Evolutionary conservation across 2,888 invertebrate genomes (phyloP).

Genomic region (Pediacus dermestoides): DNA sequence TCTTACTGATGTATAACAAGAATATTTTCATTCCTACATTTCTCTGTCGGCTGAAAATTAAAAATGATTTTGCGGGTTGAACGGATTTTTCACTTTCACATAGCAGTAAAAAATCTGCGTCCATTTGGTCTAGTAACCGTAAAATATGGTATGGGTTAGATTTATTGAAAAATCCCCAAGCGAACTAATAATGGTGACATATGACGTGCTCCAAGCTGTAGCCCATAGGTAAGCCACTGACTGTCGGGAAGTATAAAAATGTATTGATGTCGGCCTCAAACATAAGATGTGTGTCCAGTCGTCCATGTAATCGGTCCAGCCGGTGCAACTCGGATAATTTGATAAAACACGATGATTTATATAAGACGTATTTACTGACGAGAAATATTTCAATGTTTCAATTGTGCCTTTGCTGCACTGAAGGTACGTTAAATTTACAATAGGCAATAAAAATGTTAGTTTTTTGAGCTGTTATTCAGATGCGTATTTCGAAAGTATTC

Average conservation of each 20-base stretch:
- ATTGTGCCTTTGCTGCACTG: too few species aligned
- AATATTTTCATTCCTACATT: too few species aligned
- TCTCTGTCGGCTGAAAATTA: too few species aligned
- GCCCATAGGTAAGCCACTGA: slow-evolving; percentile 6
- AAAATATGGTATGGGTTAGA: slow-evolving; percentile 35
- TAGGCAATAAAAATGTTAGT: too few species aligned
- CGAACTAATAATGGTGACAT: slow-evolving; percentile 37
- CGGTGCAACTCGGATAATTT: slow-evolving; percentile 37
- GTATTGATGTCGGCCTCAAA: slow-evolving; percentile 24
- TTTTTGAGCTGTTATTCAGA: too few species aligned
- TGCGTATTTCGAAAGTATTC: too few species aligned
- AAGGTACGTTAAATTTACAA: too few species aligned
- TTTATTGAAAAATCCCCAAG: slow-evolving; percentile 36
- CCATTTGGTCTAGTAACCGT: slow-evolving; percentile 32
- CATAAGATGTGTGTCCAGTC: slow-evolving; percentile 28
- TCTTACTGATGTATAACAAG: too few species aligned
- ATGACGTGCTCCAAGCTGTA: slow-evolving; percentile 23
- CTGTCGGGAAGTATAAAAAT: slow-evolving; percentile 23
- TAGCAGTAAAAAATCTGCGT: slow-evolving; percentile 17
- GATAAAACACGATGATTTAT: slow-evolving; percentile 42
- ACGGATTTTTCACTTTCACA: too few species aligned
- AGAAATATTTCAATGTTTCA: too few species aligned
- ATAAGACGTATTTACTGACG: slow-evolving; percentile 28
- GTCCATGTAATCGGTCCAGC: slow-evolving; percentile 38
- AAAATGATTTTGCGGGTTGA: too few species aligned